phyloP scores from a whole-genome alignment of 2,113 vertebrate genomes.

The Zapus hudsonius region DNA sequence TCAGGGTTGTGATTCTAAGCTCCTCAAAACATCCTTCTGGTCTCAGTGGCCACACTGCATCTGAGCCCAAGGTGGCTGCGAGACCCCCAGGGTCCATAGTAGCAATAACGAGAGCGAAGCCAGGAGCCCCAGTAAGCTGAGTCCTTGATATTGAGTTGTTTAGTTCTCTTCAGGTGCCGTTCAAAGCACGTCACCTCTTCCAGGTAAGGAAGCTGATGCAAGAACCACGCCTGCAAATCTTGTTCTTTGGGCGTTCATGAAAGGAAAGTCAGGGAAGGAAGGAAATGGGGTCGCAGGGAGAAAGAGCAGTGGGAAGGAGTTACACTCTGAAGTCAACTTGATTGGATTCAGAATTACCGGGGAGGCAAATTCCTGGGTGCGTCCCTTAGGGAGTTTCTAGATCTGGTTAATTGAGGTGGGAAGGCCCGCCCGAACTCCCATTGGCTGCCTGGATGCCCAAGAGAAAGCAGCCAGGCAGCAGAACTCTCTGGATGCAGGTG shows the following conservation, averaged over 20 bases:
- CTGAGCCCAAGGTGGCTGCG: not conserved
- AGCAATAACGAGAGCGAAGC: not conserved
- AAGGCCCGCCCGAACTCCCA: no score
- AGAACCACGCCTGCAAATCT: not conserved
- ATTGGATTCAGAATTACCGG: no score
- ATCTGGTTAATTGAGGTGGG: no score
- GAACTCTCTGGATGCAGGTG: no score
- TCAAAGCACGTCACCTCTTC: not conserved
- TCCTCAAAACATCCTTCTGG: not conserved
- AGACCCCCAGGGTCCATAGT: not conserved
- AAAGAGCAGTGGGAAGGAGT: not conserved
- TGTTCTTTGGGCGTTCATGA: not conserved
- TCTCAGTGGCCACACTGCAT: not conserved
- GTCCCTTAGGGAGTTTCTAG: no score
- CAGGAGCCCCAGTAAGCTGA: not conserved
- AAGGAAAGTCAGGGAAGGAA: not conserved
- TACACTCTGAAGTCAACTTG: no score
- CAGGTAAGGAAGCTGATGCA: no score
- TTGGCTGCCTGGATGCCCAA: no score
- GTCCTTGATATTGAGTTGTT: not conserved
- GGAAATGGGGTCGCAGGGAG: not conserved
- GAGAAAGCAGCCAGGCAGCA: no score
- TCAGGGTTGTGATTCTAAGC: not conserved
- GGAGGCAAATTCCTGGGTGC: no score
- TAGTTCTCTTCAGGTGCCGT: not conserved